Percentiles rank a stretch among this genome's conserved stretches.
Evolutionary conservation across 1,140 invertebrate species (phyloP).

Genomic region (Battus philenor): DNA sequence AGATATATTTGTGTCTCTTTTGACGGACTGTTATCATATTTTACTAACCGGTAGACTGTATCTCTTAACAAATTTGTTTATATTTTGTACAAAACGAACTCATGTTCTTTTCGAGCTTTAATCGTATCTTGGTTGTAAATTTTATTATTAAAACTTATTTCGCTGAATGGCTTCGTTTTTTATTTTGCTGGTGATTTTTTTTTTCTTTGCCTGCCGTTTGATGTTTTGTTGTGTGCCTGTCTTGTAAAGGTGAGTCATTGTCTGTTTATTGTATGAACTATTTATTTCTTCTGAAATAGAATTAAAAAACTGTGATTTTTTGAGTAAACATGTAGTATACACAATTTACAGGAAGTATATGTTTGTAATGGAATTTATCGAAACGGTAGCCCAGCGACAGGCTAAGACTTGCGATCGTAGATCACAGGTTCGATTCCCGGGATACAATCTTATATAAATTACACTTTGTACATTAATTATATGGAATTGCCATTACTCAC

Average conservation of each 20-base stretch:
- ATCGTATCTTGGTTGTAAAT: slow-evolving; percentile 69
- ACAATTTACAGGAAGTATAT: too few species aligned
- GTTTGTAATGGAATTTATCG: too few species aligned
- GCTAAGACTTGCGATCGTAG: too few species aligned
- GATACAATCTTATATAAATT: too few species aligned
- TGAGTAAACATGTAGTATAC: too few species aligned
- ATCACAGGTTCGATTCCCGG: too few species aligned
- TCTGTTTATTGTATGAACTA: too few species aligned
- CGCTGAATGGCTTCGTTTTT: slow-evolving; percentile 66
- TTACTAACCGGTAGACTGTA: slow-evolving; percentile 19
- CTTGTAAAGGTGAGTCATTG: slow-evolving; percentile 36
- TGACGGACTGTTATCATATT: slow-evolving; percentile 31
- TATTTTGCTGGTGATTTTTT: slow-evolving; percentile 41
- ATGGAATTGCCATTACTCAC: too few species aligned
- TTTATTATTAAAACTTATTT: slow-evolving; percentile 71
- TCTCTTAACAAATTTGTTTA: slow-evolving; percentile 26
- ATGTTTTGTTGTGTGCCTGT: slow-evolving; percentile 32
- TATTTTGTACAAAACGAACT: slow-evolving; percentile 58
- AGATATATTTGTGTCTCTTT: slow-evolving; percentile 15
- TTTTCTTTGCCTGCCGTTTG: slow-evolving; percentile 45
- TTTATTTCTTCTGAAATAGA: too few species aligned
- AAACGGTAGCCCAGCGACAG: too few species aligned
- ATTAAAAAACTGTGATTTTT: too few species aligned
- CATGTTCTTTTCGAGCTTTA: slow-evolving; percentile 67
- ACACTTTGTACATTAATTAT: too few species aligned